Conservation (phyloP, 1,140 invertebrate genomes). For the Tribolium madens region DNA sequence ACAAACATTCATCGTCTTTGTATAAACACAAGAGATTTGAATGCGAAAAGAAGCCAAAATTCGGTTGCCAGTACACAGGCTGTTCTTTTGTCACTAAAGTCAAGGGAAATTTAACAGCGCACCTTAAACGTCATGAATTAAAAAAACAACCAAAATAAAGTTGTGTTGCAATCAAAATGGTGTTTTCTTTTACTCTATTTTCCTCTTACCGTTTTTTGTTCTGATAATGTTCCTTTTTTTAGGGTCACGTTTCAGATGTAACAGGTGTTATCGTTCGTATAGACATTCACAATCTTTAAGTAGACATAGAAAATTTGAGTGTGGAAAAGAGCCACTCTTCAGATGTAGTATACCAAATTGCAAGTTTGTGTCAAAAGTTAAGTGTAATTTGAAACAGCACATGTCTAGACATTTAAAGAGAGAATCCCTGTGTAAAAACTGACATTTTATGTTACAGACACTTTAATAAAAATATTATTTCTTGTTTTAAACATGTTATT, state of each 20-base stretch:
- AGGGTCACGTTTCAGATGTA: constrained; percentile 8
- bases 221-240: neutral
- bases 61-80: constrained; percentile 77
- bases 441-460: too few relatives aligned
- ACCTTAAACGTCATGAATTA: constrained; percentile 67
- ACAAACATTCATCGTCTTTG: constrained; percentile 69
- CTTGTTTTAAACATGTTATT: too few relatives aligned
- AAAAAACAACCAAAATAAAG: neutral
- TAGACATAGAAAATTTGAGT: constrained; percentile 73
- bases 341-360: constrained; percentile 63
- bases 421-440: too few relatives aligned
- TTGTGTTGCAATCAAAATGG: neutral
- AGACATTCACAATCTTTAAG: constrained; percentile 70
- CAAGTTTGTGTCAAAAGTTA: constrained; percentile 55
- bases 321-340: constrained; percentile 69
- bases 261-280: constrained; percentile 70
- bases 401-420: constrained; percentile 11
- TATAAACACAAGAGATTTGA: constrained; percentile 70
- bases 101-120: constrained; percentile 72
- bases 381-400: constrained; percentile 54
- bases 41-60: constrained; percentile 79
- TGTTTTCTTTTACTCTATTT: neutral
- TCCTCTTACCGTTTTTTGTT: neutral
- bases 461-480: too few relatives aligned
- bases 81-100: constrained; percentile 74